Base-by-base conservation (phyloP, 1,140 invertebrate species). In the Formica selysi region DNA sequence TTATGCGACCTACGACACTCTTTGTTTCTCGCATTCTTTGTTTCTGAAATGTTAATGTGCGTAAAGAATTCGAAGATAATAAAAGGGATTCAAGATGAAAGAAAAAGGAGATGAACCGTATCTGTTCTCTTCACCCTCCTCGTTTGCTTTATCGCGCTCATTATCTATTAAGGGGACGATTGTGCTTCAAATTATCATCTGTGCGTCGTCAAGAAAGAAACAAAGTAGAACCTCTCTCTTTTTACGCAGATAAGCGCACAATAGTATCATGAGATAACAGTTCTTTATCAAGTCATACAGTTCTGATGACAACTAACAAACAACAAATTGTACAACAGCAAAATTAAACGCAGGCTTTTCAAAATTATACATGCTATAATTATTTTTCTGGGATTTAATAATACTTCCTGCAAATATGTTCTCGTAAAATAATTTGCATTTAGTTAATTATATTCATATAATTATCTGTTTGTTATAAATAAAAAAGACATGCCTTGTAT, bases 81-180 rank as follows among this genome's bases (percentile, higher is more conserved):
- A 16, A 10, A 4, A 79, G 13, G 8, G 26, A 1, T 68, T 13
- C 16, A 1, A 38, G 32, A 68, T 57, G 38, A 67, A 44, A 41
- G 38, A 73, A 36, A 83, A 83, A n/a, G 13, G 13, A 7, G 7
- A n/a, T 48, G 2, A 32, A 44, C 32, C 1, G 61, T 22, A 22
- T 61, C 22, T 16, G 26, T 26, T 13, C n/a, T 26, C 8, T 70
- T 16, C 16, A 3, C 62, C 38, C 26, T 19, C 8, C 48, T 51
- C 4, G 11, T 19, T 19, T 41, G 22, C 32, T 81, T 73, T 41
- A 59, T 81, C 67, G 38, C 19, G 11, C 22, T 74, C 36, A 54
- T 73, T 83, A 80, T 80, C 78, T 80, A 70, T 57, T 70, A 80
- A 57, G n/a, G 8, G 48, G 68, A 59, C 19, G 29, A 76, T 44